Base-by-base conservation (phyloP, 2,113 vertebrate species). In the Datnioides undecimradiatus region DNA sequence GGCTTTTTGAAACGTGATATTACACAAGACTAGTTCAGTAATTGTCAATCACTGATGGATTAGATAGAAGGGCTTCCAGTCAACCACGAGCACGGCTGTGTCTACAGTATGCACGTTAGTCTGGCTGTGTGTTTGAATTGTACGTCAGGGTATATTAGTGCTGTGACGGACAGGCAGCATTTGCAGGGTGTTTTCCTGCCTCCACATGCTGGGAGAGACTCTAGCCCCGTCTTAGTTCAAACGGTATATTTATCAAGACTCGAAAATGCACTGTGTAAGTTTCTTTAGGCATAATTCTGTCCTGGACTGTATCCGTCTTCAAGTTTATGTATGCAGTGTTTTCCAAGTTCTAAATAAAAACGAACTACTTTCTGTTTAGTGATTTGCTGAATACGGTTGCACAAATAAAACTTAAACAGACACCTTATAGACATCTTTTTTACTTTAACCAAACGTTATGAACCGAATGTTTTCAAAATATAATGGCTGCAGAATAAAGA, bases 91-190 rank as follows among this genome's bases (percentile, higher is more conserved):
- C 38, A 51, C 68, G 6, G 34, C 38, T 38, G 54, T 43, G 69
- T 33, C 34, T 66, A 21, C 52, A 76, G 45, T 65, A 19, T 54
- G 69, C 19, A 66, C 25, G 29, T 69, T 34, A 43, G 63, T 36
- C 60, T 71, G 65, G 17, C 54, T 49, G 46, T 51, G 40, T 80
- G 80, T 84, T 73, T 73, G 83, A 73, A 51, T 60, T 79, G 69
- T 31, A 40, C 64, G 71, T 82, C 83, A 58, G 67, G 33, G 21
- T 66, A 54, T 66, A 79, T 87, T 87, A 83, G 70, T 5, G 67
- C 71, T 67, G 66, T 86, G 88, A 86, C 40, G 49, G 85, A 83
- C 76, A 76, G 80, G 55, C 54, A 1, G 45, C 36, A 17, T 48
- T 46, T 63, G 40, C 55, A 33, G 27, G 46, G 23, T 72, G 73